These are phyloP conservation scores for Pandion haliaetus DNA, from an alignment of 2,113 vertebrate genomes.

Conservation along the genomic window DNA sequence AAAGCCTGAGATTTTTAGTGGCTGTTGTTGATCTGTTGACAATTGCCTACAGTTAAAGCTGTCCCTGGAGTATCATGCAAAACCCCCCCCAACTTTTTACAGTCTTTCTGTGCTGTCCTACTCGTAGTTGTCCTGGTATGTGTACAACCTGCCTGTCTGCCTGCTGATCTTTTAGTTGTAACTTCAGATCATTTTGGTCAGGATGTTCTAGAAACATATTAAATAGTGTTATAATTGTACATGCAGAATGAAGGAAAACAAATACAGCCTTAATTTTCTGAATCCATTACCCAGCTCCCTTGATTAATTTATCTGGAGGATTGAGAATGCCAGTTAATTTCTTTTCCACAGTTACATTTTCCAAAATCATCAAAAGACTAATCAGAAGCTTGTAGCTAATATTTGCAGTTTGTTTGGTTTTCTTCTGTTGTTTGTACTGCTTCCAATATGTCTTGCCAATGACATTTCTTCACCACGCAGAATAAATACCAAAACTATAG, in stretches of 20 bases:
- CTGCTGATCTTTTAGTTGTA: not conserved
- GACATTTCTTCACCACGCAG: slow-evolving; percentile 38
- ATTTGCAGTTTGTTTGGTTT: slow-evolving; percentile 45
- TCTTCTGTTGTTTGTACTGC: slow-evolving; percentile 43
- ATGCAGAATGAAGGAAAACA: slow-evolving; percentile 32
- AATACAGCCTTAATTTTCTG: slow-evolving; percentile 34
- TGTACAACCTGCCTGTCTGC: not conserved
- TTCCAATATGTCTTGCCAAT: slow-evolving; percentile 37
- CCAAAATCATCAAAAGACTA: slow-evolving; percentile 42
- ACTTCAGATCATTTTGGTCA: not conserved
- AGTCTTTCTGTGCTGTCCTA: not conserved
- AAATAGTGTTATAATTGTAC: slow-evolving; percentile 4
- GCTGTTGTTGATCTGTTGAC: not conserved
- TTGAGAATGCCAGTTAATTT: slow-evolving; percentile 41
- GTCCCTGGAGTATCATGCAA: not conserved
- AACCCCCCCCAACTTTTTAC: not conserved
- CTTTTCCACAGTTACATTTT: slow-evolving; percentile 31
- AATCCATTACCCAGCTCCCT: slow-evolving; percentile 24
- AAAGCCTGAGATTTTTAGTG: not conserved
- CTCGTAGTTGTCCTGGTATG: not conserved
- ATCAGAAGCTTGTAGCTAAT: slow-evolving; percentile 58
- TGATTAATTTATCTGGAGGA: slow-evolving; percentile 30
- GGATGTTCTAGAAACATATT: slow-evolving; percentile 14
- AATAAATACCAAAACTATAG: slow-evolving; percentile 33
- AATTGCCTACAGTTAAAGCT: not conserved